Evolutionary conservation across 2,888 invertebrate genomes (phyloP), one percentile per base, ranked within the genome.

Genomic region (Sesia apiformis): DNA sequence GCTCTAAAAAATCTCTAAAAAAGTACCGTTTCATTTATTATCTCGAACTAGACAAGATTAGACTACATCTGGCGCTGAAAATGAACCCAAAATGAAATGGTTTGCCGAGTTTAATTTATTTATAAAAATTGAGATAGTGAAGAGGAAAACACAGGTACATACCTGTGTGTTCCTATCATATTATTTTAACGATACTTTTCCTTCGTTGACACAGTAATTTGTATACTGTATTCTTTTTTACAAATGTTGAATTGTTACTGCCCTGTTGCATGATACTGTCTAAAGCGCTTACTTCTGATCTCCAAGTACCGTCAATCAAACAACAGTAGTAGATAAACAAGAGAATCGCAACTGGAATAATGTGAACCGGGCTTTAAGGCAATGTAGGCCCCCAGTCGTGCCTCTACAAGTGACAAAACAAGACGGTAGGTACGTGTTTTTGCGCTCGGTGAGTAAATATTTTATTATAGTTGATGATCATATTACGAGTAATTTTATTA

Each of bases 21-120:
- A 63, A 58, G 57, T 51, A 60, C 63, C 58, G 60, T 57, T 59
- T 58, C n/a, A 60, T 59, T 56, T 64, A 64, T 55, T 60, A 63
- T 55, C 57, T 62, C 55, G 59, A 60, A 57, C 57, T 60, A 56
- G 60, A 62, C 53, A 62, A 61, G 58, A 64, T 61, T 58, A 56
- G 60, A 59, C 60, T 53, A 58, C 56, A 59, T 61, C 60, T 59
- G 61, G 61, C 56, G 61, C 61, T 52, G 40, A 40, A 40, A 56
- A 60, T 55, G 57, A 57, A 55, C 57, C 60, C 50, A 61, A 61
- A 55, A 53, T 58, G 55, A 59, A 61, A 57, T 59, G 58, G 58
- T 58, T 61, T 56, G 43, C 58, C 55, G 61, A 60, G 56, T 55
- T 61, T 41, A 53, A 60, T 57, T 58, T 56, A 53, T 61, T 61